Base-by-base conservation (phyloP, 2,797 vertebrate genomes). In the Poecilia velifera region DNA sequence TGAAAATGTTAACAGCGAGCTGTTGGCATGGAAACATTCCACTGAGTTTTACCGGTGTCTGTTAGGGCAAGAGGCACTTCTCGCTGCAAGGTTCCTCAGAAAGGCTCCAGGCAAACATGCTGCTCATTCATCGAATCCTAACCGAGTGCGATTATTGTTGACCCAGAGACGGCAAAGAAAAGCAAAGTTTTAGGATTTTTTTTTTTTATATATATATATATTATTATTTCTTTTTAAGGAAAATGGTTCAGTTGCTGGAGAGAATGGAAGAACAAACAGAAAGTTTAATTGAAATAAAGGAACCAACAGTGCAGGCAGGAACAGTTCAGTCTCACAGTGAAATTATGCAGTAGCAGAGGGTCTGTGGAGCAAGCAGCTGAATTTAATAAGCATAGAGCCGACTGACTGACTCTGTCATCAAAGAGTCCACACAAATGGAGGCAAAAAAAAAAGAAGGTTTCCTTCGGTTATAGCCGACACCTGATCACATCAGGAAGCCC, bases 11-110 rank as follows among this genome's bases (percentile, higher is more conserved):
- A 80, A 80, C 73, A 45, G 76, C 62, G 53, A 64, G 6, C 82
- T 68, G 94, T 95, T 95, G 94, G 88, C 94, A 95, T 95, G 94
- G 94, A 91, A 95, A 95, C 93, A 76, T 90, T 88, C 91, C 89
- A 74, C 79, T 51, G 71, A 80, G 89, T 89, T 82, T 91, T 90
- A 91, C 91, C 89, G 93, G 89, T 88, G 88, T 84, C 86, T 84
- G 84, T 88, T 84, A 73, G 78, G 88, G 79, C 84, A 68, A 86
- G 87, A 87, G 78, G 55, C 83, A 85, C 83, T 87, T 89, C 84
- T 87, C 31, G 6, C 41, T 36, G 77, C 77, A 79, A 83, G 82
- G 76, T 88, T 83, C 74, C 78, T 82, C 80, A 57, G 85, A 89
- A 90, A 66, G 73, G 75, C 80, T 77, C 78, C 41, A 76, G 83